Evolutionary conservation across 2,888 invertebrate species (phyloP), one percentile per base, ranked within the genome.

Genomic region (Thera obeliscata): DNA sequence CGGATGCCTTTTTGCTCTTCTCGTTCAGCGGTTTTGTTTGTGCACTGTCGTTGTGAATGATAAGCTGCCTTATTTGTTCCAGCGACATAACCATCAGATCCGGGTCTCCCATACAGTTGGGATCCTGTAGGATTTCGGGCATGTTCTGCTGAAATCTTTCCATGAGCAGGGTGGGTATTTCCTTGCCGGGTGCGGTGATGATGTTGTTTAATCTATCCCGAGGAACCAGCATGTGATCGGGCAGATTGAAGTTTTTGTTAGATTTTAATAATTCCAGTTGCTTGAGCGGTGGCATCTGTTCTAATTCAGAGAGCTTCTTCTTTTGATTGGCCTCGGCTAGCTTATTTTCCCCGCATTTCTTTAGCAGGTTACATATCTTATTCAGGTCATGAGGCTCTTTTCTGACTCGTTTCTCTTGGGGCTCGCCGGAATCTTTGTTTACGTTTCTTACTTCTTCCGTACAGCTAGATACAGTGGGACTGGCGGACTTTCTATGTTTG

Each of bases 211-310:
- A 87, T 78, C 95, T 95, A 79, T 96, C 96, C 87, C 96, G 96
- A 61, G 97, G 97, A 71, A 97, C 96, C 69, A 97, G 87, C 78
- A 97, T 93, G 8, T 97, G 97, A 92, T 97, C 97, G 54, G 97
- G 97, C 81, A 97, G 95, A 83, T 96, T 95, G 80, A 96, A 95
- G 73, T 95, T 95, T 6, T 95, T 93, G 78, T 95, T 96, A 58
- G 94, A 93, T 70, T 96, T 94, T 36, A 97, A 90, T 80, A 95
- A 94, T 74, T 96, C 95, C 7, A 97, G 89, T 81, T 97, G 97
- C 67, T 95, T 95, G 5, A 97, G 82, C 0, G 97, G 96, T 81
- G 94, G 94, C 12, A 68, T 56, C n/a, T 52, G 63, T n/a, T 92
- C 93, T 77, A 95, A 95, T 48, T 94, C 91, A 22, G 83, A 84